Evolutionary conservation across 1,140 invertebrate genomes (phyloP), one percentile per base, ranked within the genome.

Genomic region (Sminthurides bifidus): DNA sequence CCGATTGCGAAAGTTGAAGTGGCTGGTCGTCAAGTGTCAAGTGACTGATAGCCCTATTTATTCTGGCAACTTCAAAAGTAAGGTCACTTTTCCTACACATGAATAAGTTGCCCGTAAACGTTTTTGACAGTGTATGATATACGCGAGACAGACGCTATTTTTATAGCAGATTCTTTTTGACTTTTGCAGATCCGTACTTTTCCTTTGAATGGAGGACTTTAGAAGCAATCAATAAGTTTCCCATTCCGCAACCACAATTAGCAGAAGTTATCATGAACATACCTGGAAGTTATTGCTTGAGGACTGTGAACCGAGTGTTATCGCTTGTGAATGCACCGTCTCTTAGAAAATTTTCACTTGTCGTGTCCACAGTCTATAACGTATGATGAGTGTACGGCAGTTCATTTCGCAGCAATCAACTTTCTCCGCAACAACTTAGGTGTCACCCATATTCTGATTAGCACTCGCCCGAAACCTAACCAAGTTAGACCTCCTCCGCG

Each of bases 331-430:
- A 57, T 37, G 24, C 50, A n/a, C 56, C 56, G 15, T 35, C 31
- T 45, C 38, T 57, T n/a, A 31, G 38, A 0, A 29, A 26, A 0
- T 29, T 57, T 21, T 30, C 29, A 5, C 14, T 46, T 44, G 12
- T 37, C 14, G 26, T 8, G 0, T 40, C 35, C 24, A 2, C 14
- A 1, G 45, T 37, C 19, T 48, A 52, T 29, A 27, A 21, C 24
- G 19, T 48, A 23, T 3, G 49, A 52, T 24, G 49, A 44, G 5
- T 46, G 41, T 0, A 52, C 48, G 2, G 19, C 41, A 21, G 29
- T 57, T 33, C 56, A 57, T 44, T 52, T 57, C 19, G 35, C 56
- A 12, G 40, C 52, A 2, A 33, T 57, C 15, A 37, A 45, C 2
- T 57, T 50, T 43, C 23, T 57, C 14, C 35, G 37, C 15, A 52